Evolutionary conservation across 2,888 invertebrate genomes (phyloP), one percentile per base, ranked within the genome.

Genomic region (Archips xylosteana): DNA sequence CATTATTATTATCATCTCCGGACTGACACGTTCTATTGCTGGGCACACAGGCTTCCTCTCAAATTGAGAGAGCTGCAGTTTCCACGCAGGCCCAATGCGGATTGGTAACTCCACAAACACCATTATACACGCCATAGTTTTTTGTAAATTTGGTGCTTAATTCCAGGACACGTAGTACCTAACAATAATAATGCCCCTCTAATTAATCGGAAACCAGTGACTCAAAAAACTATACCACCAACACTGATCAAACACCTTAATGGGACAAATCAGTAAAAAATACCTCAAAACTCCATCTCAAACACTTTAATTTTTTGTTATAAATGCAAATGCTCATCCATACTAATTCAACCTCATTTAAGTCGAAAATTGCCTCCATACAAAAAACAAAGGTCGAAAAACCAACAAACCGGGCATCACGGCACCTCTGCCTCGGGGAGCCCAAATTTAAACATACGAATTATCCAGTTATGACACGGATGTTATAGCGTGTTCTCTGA

Each of bases 401-500:
- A 90, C 90, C 87, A 90, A 91, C 92, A 92, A 91, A 89, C 91
- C 83, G 80, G 88, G 84, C 84, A 88, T 86, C 90, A 87, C 88
- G 87, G 87, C 90, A 90, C 89, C 92, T 87, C 86, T 78, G 91
- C 91, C 92, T 83, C 85, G 86, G 85, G 92, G 88, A 88, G 87
- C 85, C 85, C 80, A 86, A 84, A 86, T 83, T 89, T 92, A 92
- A 93, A 92, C 90, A 92, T 91, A 92, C 90, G 84, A 83, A 92
- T 92, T 92, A 92, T 87, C 87, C 86, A 86, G 91, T 93, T 92
- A 92, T 92, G 92, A 92, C 92, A 88, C 80, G 80, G 77, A 73
- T 75, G 78, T 79, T 86, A 90, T 83, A 90, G 89, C 76, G 84
- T 90, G 91, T 88, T 91, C 85, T 80, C 77, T 81, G 79, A 79